Base-by-base conservation (phyloP, 2,113 vertebrate species). In the Indicator maculatus region DNA sequence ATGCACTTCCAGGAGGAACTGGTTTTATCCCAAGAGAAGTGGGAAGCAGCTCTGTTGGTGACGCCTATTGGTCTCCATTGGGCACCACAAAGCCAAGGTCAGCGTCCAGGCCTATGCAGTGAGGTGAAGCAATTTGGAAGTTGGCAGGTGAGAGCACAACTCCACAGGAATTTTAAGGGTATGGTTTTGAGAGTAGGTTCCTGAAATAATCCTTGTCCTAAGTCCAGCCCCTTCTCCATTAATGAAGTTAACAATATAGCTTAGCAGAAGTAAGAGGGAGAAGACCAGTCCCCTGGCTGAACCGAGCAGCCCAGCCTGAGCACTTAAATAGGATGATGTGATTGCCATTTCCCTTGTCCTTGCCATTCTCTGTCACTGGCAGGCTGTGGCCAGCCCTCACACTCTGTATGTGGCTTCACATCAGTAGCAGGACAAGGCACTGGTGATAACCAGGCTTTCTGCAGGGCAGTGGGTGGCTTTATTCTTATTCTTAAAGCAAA, bases 61-160 rank as follows among this genome's bases (percentile, higher is more conserved):
- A 26, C 80, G 55, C 5, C 28, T 53, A 4, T 20, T 69, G n/a
- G 21, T 45, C 31, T 70, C 36, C 15, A 1, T 4, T 2, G 5
- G 31, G 18, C 53, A 19, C 3, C 5, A 5, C 0, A 2, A 63
- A 44, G 30, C 23, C 30, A 26, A 26, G 58, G 36, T 23, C 75
- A 55, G 21, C 0, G 0, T 10, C n/a, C 26, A 33, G 33, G 6
- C 1, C 0, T 12, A 5, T 24, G 55, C 14, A 41, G 16, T 26
- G 19, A 61, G 33, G 27, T 56, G 61, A 74, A 91, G 24, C 7
- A 18, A n/a, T 60, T 60, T 31, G 24, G n/a, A 23, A 55, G 31
- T 78, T 59, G 87, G n/a, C 41, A 36, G 36, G 15, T 63, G 12
- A 64, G 4, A 8, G 36, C 61, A 24, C 30, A 93, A 18, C 9